A percentile compares a stretch with the other conserved stretches of the same genome.
phyloP scores from a whole-genome alignment of 2,888 invertebrate species.

The Spisula subtruncata region DNA sequence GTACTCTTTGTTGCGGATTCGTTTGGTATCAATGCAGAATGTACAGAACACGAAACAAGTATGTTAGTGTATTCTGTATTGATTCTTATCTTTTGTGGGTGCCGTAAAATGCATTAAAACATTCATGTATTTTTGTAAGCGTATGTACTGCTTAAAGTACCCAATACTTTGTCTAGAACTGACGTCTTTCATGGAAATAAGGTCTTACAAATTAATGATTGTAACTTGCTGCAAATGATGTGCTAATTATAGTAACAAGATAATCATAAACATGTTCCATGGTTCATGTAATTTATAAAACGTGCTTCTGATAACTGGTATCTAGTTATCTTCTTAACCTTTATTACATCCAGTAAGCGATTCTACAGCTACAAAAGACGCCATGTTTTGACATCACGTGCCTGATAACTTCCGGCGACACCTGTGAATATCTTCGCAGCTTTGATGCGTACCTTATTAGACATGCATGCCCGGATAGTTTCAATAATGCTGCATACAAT shows the following conservation, averaged over 20 bases:
- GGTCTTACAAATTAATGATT: background rate
- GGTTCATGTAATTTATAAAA: constrained; percentile 3
- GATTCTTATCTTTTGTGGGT: background rate
- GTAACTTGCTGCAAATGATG: background rate
- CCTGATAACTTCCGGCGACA: constrained; percentile 15
- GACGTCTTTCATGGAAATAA: background rate
- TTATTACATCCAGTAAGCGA: background rate
- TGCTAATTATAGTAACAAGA: constrained; percentile 4
- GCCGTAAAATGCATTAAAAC: too few relatives aligned
- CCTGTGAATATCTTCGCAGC: background rate
- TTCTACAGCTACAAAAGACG: background rate
- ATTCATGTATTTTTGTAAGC: background rate
- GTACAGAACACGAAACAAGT: background rate
- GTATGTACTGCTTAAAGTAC: background rate
- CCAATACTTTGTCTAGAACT: background rate
- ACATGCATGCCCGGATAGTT: background rate
- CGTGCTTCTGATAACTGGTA: background rate
- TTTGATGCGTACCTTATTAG: background rate
- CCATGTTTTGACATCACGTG: constrained; percentile 22
- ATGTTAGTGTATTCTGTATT: background rate
- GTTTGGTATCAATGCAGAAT: background rate
- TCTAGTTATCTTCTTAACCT: background rate
- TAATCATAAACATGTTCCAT: background rate
- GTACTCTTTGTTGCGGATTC: background rate
- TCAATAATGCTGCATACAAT: background rate